These are phyloP conservation scores for Indri indri DNA, from an alignment of 2,113 vertebrate genomes.

Conservation along the genomic window DNA sequence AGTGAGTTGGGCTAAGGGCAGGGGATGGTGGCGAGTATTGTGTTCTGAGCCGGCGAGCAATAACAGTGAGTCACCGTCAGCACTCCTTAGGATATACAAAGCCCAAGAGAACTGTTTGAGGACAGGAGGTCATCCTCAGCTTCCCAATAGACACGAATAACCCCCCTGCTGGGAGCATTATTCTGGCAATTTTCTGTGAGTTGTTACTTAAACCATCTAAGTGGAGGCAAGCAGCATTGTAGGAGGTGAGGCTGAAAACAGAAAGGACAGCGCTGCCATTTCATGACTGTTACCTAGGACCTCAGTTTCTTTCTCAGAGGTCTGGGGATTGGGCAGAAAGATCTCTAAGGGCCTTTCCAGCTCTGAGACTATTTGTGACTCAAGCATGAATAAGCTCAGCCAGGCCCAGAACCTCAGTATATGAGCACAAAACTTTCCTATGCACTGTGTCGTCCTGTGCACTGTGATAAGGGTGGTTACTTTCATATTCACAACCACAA, in stretches of 20 bases:
- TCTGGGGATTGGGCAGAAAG: not conserved
- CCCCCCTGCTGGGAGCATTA: not conserved
- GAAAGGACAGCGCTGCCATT: not conserved
- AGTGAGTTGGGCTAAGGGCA: not conserved
- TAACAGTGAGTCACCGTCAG: not conserved
- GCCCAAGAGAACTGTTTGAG: not conserved
- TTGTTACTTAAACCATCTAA: slow-evolving; percentile 28
- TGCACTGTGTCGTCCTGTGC: not conserved
- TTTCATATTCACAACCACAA: not conserved
- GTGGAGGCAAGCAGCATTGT: not conserved
- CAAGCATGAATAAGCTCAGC: not conserved
- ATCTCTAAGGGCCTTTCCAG: not conserved
- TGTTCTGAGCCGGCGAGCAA: not conserved
- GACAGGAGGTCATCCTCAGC: not conserved
- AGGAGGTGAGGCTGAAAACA: not conserved
- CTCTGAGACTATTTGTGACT: not conserved
- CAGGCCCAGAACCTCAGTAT: not conserved
- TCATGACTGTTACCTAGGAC: not conserved
- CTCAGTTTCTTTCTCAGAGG: slow-evolving; percentile 11
- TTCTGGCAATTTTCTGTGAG: not conserved
- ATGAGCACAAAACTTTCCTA: not conserved
- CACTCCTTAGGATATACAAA: not conserved
- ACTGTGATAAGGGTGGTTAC: not conserved
- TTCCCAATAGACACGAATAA: not conserved
- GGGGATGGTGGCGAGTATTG: not conserved